Evolutionary conservation across 2,888 invertebrate genomes (phyloP).

Genomic region (Antitype chi): DNA sequence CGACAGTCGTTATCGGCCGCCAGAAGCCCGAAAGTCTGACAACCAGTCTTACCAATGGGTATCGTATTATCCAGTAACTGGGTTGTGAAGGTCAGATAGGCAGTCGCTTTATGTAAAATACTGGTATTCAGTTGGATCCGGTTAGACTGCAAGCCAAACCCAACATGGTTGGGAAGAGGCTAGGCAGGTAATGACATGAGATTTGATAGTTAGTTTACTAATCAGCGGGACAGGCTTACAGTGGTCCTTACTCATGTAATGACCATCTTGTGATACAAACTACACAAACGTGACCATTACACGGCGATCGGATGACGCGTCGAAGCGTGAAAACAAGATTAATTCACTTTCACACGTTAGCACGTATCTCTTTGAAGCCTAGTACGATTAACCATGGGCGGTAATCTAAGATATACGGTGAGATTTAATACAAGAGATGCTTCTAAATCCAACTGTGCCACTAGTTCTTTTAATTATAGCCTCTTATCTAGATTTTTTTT

Average conservation of each 20-base stretch:
- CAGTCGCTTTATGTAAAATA: no score
- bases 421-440: not conserved
- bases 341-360: conserved; percentile 38
- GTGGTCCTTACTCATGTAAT: not conserved
- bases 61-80: no score
- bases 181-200: no score
- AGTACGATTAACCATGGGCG: conserved; percentile 20
- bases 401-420: not conserved
- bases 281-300: conserved; percentile 6
- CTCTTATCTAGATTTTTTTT: not conserved
- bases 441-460: not conserved
- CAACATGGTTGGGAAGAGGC: no score
- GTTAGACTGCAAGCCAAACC: no score
- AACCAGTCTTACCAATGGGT: no score
- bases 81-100: no score
- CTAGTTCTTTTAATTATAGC: no score
- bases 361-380: conserved; percentile 1
- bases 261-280: conserved; percentile 4
- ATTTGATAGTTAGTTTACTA: not conserved
- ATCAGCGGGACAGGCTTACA: not conserved
- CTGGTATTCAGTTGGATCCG: no score
- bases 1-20: no score
- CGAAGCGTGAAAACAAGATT: conserved; percentile 40
- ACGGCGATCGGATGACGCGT: conserved; percentile 13
- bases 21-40: no score